A percentile compares a stretch with the other conserved stretches of the same genome.
Evolutionary conservation across 2,888 invertebrate genomes (phyloP).

Genomic region (Lasioglossum malachurum): DNA sequence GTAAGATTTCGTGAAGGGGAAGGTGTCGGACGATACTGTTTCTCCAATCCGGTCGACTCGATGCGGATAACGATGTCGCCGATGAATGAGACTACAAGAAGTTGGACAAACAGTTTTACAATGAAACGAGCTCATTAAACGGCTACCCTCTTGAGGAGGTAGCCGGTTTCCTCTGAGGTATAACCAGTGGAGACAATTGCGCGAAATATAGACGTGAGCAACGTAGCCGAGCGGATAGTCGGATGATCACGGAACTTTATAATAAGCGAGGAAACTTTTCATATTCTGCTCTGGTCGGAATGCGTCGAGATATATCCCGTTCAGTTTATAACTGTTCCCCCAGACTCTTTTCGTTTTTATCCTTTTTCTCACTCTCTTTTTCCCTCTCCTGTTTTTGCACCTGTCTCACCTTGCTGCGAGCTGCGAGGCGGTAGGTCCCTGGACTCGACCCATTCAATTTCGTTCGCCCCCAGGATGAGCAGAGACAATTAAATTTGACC

Average conservation of each 20-base stretch:
- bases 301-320: conserved; percentile 39
- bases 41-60: conserved; percentile 36
- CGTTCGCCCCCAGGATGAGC: neutral
- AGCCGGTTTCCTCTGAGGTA: conserved; percentile 36
- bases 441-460: conserved; percentile 1
- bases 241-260: conserved; percentile 64
- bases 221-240: conserved; percentile 58
- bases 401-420: neutral
- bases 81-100: conserved; percentile 53
- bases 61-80: conserved; percentile 60
- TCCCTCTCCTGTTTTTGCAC: neutral
- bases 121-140: conserved; percentile 70
- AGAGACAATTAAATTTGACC: conserved; percentile 24
- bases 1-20: neutral
- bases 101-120: conserved; percentile 64
- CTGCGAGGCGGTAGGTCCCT: no score
- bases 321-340: conserved; percentile 29
- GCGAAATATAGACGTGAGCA: conserved; percentile 29
- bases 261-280: conserved; percentile 63
- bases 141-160: conserved; percentile 26
- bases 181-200: conserved; percentile 54
- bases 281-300: conserved; percentile 26
- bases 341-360: neutral
- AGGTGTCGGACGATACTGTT: neutral
- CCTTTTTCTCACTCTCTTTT: neutral